A percentile compares a stretch with the other conserved stretches of the same genome.
These are phyloP conservation scores for Lasioglossum lativentre DNA, from an alignment of 2,888 invertebrate species.

Conservation along the genomic window DNA sequence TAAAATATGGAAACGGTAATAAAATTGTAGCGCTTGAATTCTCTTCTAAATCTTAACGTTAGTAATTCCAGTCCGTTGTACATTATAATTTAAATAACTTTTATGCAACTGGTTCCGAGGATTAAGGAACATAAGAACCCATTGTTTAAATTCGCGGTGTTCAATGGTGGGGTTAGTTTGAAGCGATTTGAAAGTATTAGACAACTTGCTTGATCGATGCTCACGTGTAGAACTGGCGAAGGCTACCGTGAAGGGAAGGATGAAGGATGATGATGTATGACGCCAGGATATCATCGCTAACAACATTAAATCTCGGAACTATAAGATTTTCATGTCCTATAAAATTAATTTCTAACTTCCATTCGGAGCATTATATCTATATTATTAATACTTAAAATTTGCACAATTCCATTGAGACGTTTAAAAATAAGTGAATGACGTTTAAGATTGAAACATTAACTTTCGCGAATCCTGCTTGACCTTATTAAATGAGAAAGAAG, in stretches of 20 bases:
- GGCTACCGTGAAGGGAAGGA: not conserved
- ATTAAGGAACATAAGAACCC: not conserved
- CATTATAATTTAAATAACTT: not conserved
- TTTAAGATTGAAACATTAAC: no score
- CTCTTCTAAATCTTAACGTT: not conserved
- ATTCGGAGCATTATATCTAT: not conserved
- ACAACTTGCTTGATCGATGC: conserved; percentile 6
- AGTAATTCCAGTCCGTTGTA: not conserved
- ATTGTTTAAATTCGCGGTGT: not conserved
- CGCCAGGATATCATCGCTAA: not conserved
- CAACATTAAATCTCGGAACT: not conserved
- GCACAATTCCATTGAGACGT: no score
- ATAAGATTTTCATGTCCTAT: not conserved
- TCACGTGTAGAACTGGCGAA: conserved; percentile 1
- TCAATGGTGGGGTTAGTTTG: not conserved
- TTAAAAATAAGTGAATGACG: no score
- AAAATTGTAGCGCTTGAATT: not conserved
- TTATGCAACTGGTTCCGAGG: not conserved
- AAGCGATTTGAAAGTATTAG: conserved; percentile 3
- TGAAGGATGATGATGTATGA: conserved; percentile 14
- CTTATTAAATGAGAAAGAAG: no score
- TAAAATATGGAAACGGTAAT: not conserved
- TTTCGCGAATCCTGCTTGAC: no score
- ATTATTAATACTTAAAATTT: not conserved
- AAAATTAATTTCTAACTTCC: not conserved